Conservation (phyloP, 2,888 invertebrate species). For the Lagria hirta region DNA sequence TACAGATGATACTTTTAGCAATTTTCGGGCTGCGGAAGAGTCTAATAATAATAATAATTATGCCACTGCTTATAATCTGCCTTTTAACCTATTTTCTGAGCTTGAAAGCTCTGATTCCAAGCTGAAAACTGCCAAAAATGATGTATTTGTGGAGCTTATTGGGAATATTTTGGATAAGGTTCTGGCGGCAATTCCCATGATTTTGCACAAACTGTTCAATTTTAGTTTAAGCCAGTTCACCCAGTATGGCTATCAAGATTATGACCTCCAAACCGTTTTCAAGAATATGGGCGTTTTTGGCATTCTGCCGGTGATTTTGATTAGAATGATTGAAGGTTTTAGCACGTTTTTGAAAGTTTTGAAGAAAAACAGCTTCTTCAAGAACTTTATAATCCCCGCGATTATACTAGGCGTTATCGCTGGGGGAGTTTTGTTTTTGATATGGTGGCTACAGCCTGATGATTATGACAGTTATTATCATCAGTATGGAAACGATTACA, state of each 20-base stretch:
- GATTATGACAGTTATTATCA: slow-evolving; percentile 14
- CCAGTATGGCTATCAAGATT: slow-evolving; percentile 24
- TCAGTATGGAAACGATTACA: neutral
- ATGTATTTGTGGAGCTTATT: slow-evolving; percentile 40
- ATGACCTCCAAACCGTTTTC: slow-evolving; percentile 35
- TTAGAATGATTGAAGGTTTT: slow-evolving; percentile 44
- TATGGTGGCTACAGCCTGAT: slow-evolving; percentile 48
- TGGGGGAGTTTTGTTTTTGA: slow-evolving; percentile 46
- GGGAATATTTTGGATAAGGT: slow-evolving; percentile 48
- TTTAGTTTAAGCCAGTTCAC: slow-evolving; percentile 30
- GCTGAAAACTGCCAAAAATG: slow-evolving; percentile 34
- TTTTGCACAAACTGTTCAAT: slow-evolving; percentile 43
- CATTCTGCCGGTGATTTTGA: slow-evolving; percentile 44
- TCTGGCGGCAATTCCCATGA: slow-evolving; percentile 39
- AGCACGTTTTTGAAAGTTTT: slow-evolving; percentile 43
- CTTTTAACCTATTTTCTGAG: no score
- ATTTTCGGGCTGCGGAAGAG: no score
- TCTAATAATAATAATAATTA: no score
- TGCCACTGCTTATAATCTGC: no score
- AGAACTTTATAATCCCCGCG: slow-evolving; percentile 47
- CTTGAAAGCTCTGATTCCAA: no score
- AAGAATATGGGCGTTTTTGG: slow-evolving; percentile 45
- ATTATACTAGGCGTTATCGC: slow-evolving; percentile 40
- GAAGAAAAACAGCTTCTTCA: slow-evolving; percentile 47
- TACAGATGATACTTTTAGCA: no score